Evolutionary conservation across 2,888 invertebrate species (phyloP).

Genomic region (Hoplodrina blanda): DNA sequence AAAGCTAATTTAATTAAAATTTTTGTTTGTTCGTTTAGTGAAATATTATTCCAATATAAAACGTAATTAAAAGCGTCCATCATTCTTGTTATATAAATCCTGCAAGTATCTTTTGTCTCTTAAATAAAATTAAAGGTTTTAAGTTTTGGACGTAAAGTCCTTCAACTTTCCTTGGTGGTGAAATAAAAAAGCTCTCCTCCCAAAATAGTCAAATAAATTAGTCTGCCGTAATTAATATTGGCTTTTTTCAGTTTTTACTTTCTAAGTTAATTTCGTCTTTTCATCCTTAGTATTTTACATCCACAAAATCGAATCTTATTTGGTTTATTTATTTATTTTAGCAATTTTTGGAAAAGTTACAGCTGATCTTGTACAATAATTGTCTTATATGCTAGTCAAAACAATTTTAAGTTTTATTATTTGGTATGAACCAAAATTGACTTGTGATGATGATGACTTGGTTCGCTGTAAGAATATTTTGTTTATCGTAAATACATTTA

Average conservation of each 20-base stretch:
- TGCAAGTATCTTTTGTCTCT: slow-evolving; percentile 55
- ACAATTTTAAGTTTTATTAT: background rate
- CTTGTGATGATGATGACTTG: too few species aligned
- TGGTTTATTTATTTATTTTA: too few species aligned
- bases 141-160: slow-evolving; percentile 33
- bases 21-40: slow-evolving; percentile 54
- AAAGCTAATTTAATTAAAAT: slow-evolving; percentile 50
- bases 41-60: slow-evolving; percentile 59
- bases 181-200: slow-evolving; percentile 22
- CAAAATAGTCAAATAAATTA: slow-evolving; percentile 29
- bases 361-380: too few species aligned
- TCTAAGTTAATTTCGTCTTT: background rate
- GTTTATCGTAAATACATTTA: slow-evolving; percentile 1
- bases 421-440: too few species aligned
- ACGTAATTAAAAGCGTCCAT: slow-evolving; percentile 56
- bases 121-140: slow-evolving; percentile 51
- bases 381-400: background rate
- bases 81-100: slow-evolving; percentile 46
- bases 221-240: slow-evolving; percentile 26
- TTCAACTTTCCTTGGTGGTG: slow-evolving; percentile 18
- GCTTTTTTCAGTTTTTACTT: slow-evolving; percentile 6
- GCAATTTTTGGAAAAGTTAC: too few species aligned
- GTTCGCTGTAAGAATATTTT: background rate
- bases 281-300: background rate
- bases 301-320: background rate